Evolutionary conservation across 1,140 invertebrate genomes (phyloP), one percentile per base, ranked within the genome.

Genomic region (Lysiphlebus fabarum): DNA sequence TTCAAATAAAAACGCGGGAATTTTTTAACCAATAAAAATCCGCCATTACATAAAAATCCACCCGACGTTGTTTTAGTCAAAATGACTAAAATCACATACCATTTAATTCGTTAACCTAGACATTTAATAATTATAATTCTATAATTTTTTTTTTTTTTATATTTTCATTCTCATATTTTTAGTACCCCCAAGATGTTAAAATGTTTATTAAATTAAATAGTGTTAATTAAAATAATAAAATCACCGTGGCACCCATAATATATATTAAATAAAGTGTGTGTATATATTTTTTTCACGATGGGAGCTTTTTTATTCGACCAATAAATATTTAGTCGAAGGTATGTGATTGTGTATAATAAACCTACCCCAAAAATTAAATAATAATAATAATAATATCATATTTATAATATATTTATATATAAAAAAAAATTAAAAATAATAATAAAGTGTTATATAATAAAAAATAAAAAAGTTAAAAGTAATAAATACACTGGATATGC

Each of bases 131-230:
- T n/a, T n/a, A n/a, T n/a, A n/a, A n/a, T n/a, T n/a, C n/a, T n/a
- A n/a, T n/a, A n/a, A n/a, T n/a, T n/a, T n/a, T n/a, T n/a, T n/a
- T n/a, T n/a, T n/a, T n/a, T n/a, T n/a, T n/a, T n/a, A n/a, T n/a
- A n/a, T n/a, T n/a, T n/a, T n/a, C n/a, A n/a, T n/a, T n/a, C n/a
- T n/a, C n/a, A n/a, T n/a, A n/a, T n/a, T n/a, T n/a, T n/a, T n/a
- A n/a, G n/a, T n/a, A n/a, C n/a, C n/a, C n/a, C n/a, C n/a, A n/a
- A n/a, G n/a, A n/a, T n/a, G n/a, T n/a, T n/a, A n/a, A n/a, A n/a
- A n/a, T 76, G 74, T 76, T 76, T 76, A 77, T 73, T 68, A 69
- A 70, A 68, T 68, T 70, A 62, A 65, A 65, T 65, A 62, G 67
- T 69, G 66, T n/a, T n/a, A n/a, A n/a, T n/a, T n/a, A n/a, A 62